Evolutionary conservation across 2,113 vertebrate genomes (phyloP).

Genomic region (Pipa parva): DNA sequence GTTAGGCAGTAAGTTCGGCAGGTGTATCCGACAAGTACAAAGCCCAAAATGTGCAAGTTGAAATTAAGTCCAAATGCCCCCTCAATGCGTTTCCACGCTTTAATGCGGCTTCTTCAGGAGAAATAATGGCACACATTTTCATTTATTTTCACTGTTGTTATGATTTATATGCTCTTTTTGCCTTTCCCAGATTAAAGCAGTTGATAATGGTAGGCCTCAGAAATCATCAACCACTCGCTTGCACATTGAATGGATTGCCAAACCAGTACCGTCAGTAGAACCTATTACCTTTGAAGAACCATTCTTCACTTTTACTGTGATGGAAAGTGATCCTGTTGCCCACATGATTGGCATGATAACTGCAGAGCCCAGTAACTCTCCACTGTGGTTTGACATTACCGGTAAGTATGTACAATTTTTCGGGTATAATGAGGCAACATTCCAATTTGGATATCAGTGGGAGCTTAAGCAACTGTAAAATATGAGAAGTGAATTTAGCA

Average conservation of each 20-base stretch:
- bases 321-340: slow-evolving; percentile 95
- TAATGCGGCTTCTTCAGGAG: too few relatives aligned
- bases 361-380: slow-evolving; percentile 75
- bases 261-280: slow-evolving; percentile 66
- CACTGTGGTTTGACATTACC: slow-evolving; percentile 94
- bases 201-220: slow-evolving; percentile 95
- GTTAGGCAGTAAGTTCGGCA: too few relatives aligned
- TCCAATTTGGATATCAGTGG: neutral
- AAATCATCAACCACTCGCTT: slow-evolving; percentile 87
- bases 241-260: slow-evolving; percentile 94
- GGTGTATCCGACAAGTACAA: too few relatives aligned
- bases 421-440: neutral
- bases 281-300: slow-evolving; percentile 84
- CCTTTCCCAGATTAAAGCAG: slow-evolving; percentile 84
- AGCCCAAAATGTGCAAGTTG: neutral
- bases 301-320: slow-evolving; percentile 85
- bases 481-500: neutral
- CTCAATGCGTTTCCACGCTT: too few relatives aligned
- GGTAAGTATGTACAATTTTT: slow-evolving; percentile 62
- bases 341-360: slow-evolving; percentile 94
- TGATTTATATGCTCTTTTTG: slow-evolving; percentile 14
- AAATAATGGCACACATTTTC: too few relatives aligned
- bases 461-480: neutral
- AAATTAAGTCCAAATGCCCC: neutral
- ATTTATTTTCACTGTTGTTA: too few relatives aligned